phyloP scores from a whole-genome alignment of 2,888 invertebrate species.

The Ectobius pallidus region DNA sequence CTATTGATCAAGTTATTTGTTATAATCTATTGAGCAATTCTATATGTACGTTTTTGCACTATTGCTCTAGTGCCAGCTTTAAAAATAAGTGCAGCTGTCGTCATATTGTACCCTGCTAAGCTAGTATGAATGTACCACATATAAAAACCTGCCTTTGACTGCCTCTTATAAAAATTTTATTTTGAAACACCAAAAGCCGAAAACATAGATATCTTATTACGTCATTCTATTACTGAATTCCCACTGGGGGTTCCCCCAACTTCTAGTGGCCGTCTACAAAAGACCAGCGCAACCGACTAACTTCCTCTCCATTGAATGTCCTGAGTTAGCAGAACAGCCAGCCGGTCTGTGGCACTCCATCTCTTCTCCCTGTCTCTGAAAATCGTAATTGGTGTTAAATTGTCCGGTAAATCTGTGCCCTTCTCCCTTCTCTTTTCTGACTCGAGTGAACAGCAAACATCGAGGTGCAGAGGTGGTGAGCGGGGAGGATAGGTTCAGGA shows the following conservation, averaged over 20 bases:
- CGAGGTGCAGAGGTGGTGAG: not conserved
- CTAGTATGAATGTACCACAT: too few species aligned
- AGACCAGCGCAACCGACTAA: not conserved
- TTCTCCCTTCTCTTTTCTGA: not conserved
- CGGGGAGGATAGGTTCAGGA: not conserved
- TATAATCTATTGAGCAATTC: too few species aligned
- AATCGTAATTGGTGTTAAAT: slow-evolving; percentile 41
- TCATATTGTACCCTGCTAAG: too few species aligned
- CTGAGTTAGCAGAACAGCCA: not conserved
- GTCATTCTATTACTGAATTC: not conserved
- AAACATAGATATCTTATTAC: not conserved
- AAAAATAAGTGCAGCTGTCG: too few species aligned
- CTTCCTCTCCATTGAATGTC: not conserved
- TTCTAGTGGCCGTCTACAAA: not conserved
- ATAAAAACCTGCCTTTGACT: not conserved
- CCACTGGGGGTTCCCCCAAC: not conserved
- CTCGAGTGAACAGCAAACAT: slow-evolving; percentile 9
- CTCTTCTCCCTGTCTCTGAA: slow-evolving; percentile 18
- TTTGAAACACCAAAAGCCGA: not conserved
- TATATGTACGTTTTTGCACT: too few species aligned
- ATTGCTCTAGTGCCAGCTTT: too few species aligned
- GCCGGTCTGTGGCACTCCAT: not conserved
- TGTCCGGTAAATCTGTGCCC: slow-evolving; percentile 37
- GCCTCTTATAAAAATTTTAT: not conserved
- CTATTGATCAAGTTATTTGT: too few species aligned